A percentile compares a stretch with the other conserved stretches of the same genome.
Evolutionary conservation across 2,113 vertebrate genomes (phyloP).

Genomic region (Perccottus glenii): DNA sequence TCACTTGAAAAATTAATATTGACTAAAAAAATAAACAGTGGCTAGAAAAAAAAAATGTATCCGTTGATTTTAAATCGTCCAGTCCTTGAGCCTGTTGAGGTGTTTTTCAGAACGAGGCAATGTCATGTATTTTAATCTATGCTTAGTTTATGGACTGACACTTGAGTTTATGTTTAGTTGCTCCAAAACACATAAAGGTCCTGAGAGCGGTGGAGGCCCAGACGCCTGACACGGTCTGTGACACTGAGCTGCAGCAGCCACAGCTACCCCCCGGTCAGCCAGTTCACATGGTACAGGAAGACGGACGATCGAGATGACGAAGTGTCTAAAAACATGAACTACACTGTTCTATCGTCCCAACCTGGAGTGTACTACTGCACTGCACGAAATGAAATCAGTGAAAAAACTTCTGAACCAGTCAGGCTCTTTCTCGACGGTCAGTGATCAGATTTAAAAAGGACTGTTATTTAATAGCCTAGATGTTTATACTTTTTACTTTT

Average conservation of each 20-base stretch:
- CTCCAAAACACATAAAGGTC: constrained; percentile 50
- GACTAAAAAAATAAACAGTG: too few species aligned
- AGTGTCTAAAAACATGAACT: rapidly evolving
- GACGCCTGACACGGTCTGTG: neutral
- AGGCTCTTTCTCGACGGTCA: constrained; percentile 39
- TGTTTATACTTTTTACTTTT: too few species aligned
- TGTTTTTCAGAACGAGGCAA: too few species aligned
- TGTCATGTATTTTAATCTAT: neutral
- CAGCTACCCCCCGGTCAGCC: constrained; percentile 29
- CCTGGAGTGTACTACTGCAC: constrained; percentile 68
- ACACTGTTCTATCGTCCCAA: constrained; percentile 46
- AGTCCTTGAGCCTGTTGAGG: neutral
- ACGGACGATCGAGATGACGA: rapidly evolving
- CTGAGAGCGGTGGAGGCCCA: neutral
- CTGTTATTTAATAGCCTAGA: too few species aligned
- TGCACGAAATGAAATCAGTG: constrained; percentile 30
- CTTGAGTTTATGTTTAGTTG: constrained; percentile 48
- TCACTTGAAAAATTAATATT: too few species aligned
- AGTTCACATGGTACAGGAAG: constrained; percentile 52
- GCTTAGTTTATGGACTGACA: too few species aligned
- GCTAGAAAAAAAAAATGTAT: too few species aligned
- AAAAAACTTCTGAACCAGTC: constrained; percentile 19
- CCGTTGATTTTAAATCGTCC: too few species aligned
- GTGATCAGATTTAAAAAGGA: constrained; percentile 20
- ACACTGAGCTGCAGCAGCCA: constrained; percentile 58